A percentile compares a stretch with the other conserved stretches of the same genome.
Conservation (phyloP, 2,888 invertebrate genomes). For the Ectemnius continuus region DNA sequence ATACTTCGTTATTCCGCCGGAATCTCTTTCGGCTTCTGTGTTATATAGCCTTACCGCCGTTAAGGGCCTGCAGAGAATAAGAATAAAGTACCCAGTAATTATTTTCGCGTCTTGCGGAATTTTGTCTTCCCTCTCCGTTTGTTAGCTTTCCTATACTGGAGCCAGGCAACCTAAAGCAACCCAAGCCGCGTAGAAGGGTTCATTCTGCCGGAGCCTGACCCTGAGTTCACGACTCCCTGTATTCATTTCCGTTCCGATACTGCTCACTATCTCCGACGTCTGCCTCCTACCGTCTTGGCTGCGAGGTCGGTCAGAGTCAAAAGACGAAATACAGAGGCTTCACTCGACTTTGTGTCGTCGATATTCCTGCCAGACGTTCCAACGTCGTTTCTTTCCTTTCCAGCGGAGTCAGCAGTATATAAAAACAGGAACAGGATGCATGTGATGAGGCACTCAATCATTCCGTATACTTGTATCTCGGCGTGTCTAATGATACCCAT, state of each 20-base stretch:
- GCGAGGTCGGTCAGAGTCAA: no score
- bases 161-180: not conserved
- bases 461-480: not conserved
- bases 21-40: slow-evolving; percentile 28
- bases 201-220: slow-evolving; percentile 41
- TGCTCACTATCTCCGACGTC: not conserved
- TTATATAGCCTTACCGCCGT: slow-evolving; percentile 5
- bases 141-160: slow-evolving; percentile 9
- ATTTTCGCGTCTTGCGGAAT: slow-evolving; percentile 46
- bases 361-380: no score
- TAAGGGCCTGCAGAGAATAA: slow-evolving; percentile 18
- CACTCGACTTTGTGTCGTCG: no score
- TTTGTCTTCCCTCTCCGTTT: slow-evolving; percentile 18
- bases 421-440: not conserved
- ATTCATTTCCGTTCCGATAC: slow-evolving; percentile 9
- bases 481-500: not conserved
- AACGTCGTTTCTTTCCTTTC: not conserved
- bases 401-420: not conserved
- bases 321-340: no score
- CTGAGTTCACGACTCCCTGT: slow-evolving; percentile 30
- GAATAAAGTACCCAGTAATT: slow-evolving; percentile 55
- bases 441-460: not conserved
- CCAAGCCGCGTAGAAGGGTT: slow-evolving; percentile 25
- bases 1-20: slow-evolving; percentile 38
- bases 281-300: no score